Evolutionary conservation across 2,113 vertebrate genomes (phyloP), one percentile per base, ranked within the genome.

Genomic region (Nansenia antarctica): DNA sequence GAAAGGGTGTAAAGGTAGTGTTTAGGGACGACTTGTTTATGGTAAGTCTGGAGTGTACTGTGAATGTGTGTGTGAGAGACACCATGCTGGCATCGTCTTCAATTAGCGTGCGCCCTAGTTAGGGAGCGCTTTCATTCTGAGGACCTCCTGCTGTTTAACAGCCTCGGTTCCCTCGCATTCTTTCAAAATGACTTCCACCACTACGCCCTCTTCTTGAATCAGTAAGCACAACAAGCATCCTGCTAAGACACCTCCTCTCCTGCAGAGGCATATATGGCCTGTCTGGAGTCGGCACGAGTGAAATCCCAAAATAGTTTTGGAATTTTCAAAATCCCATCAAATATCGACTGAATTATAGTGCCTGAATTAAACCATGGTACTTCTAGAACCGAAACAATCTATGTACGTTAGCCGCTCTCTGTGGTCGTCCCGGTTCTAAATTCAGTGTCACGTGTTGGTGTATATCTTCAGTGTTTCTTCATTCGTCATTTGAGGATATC

Each of bases 181-280:
- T 90, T 92, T 92, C 88, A 87, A 91, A 91, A 93, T 90, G 69
- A 85, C 86, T 89, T 86, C 87, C 86, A 88, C 81, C 76, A 66
- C 73, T 73, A 2, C 27, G 12, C 14, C 32, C 35, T 27, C 52
- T 18, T n/a, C 60, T 66, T 39, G 47, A 85, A 73, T 82, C 85
- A 79, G 66, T 82, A 86, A 80, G 81, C 72, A 78, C 62, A 18
- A 69, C 70, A 64, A 39, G 30, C 67, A 62, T 29, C 49, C 34
- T 37, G 49, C 31, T 52, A 32, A 55, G 49, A 15, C 53, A 37
- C 52, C 14, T 27, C 12, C 49, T 22, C n/a, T n/a, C n/a, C n/a
- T n/a, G n/a, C n/a, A n/a, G n/a, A n/a, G n/a, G n/a, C n/a, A n/a
- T 37, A 37, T 37, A 5, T 37, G 35, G 35, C 11, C 35, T 5